Percentiles rank a stretch among this genome's conserved stretches.
These are phyloP conservation scores for Pyrochroa serraticornis DNA, from an alignment of 2,888 invertebrate genomes.

Conservation along the genomic window DNA sequence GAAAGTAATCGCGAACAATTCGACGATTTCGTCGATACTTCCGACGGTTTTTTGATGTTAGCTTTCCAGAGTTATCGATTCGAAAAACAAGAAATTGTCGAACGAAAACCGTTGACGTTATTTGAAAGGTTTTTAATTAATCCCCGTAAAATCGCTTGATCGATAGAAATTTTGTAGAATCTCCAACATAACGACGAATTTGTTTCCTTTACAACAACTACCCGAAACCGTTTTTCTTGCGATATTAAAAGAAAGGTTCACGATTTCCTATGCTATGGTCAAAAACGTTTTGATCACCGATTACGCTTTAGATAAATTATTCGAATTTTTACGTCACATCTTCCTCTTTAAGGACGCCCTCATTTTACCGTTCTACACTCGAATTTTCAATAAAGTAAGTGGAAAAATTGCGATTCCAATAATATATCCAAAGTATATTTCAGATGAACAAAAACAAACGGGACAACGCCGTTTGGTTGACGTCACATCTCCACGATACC, in stretches of 20 bases:
- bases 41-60: slow-evolving; percentile 57
- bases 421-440: background rate
- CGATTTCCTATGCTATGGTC: slow-evolving; percentile 51
- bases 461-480: slow-evolving; percentile 52
- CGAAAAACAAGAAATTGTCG: slow-evolving; percentile 22
- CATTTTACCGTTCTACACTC: slow-evolving; percentile 52
- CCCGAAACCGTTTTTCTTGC: slow-evolving; percentile 46
- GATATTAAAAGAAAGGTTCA: slow-evolving; percentile 49
- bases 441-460: slow-evolving; percentile 44
- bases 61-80: slow-evolving; percentile 57
- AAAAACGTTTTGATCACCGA: slow-evolving; percentile 50
- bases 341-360: slow-evolving; percentile 53
- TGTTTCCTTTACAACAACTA: slow-evolving; percentile 49
- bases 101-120: slow-evolving; percentile 28
- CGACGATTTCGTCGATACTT: slow-evolving; percentile 51
- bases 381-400: slow-evolving; percentile 50
- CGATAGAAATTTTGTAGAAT: slow-evolving; percentile 43
- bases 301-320: slow-evolving; percentile 49
- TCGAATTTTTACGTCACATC: slow-evolving; percentile 50
- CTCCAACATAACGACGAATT: slow-evolving; percentile 42
- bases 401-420: background rate
- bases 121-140: slow-evolving; percentile 39
- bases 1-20: slow-evolving; percentile 33
- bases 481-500: slow-evolving; percentile 53
- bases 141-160: background rate